Percentiles rank a stretch among this genome's conserved stretches.
These are phyloP conservation scores for Ptilonorhynchus violaceus DNA, from an alignment of 2,113 vertebrate genomes.

Conservation along the genomic window DNA sequence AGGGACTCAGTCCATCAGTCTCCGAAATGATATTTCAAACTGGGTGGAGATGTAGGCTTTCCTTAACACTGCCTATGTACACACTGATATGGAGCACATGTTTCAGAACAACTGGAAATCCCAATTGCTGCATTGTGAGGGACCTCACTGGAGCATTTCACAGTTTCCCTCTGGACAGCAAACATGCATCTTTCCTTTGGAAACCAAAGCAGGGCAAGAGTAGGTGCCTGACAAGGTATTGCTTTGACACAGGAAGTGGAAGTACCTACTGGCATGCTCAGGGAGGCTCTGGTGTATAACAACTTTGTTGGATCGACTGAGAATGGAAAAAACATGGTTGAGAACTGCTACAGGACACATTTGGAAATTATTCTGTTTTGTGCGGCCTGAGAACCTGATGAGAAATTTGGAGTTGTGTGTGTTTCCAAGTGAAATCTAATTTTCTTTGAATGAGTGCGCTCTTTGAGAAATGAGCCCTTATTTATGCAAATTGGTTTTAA, in stretches of 20 bases:
- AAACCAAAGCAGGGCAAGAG: not conserved
- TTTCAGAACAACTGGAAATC: not conserved
- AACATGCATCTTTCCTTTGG: not conserved
- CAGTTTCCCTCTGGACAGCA: not conserved
- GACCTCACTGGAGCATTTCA: not conserved
- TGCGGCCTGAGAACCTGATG: not conserved
- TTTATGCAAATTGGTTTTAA: constrained; percentile 76
- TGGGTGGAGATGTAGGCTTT: not conserved
- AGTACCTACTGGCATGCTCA: not conserved
- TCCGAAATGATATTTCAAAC: not conserved
- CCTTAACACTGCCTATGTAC: not conserved
- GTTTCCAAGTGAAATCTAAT: constrained; percentile 36
- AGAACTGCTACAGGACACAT: not conserved
- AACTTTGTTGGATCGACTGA: not conserved
- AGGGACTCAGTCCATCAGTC: not conserved
- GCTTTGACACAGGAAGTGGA: not conserved
- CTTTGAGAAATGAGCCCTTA: constrained; percentile 60
- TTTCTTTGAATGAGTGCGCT: constrained; percentile 24
- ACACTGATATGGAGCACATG: not conserved
- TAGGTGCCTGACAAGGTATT: not conserved
- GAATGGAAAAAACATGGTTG: not conserved
- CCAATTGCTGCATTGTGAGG: not conserved
- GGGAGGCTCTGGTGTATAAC: not conserved
- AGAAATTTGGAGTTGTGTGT: not conserved
- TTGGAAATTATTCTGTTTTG: not conserved